These are phyloP conservation scores for Clanis bilineata DNA, from an alignment of 2,888 invertebrate genomes.

Conservation along the genomic window DNA sequence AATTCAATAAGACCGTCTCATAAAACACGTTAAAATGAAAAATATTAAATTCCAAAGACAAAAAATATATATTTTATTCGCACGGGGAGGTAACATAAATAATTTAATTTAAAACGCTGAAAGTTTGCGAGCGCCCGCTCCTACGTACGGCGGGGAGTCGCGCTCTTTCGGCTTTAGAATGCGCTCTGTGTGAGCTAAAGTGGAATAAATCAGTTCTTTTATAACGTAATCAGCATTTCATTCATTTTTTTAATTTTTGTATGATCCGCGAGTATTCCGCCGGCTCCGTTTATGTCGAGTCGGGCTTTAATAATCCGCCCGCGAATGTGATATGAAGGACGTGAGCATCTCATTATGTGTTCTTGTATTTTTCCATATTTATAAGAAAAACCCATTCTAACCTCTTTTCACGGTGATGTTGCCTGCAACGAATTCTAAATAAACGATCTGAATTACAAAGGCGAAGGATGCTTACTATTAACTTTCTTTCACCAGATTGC, in stretches of 20 bases:
- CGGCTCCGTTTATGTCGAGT: slow-evolving; percentile 11
- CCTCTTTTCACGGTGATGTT: no score
- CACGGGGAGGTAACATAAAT: slow-evolving; percentile 55
- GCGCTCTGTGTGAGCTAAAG: slow-evolving; percentile 32
- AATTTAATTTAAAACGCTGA: slow-evolving; percentile 59
- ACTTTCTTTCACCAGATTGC: no score
- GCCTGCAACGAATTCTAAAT: no score
- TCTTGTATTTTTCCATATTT: background rate
- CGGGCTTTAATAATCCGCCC: slow-evolving; percentile 9
- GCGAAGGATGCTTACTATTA: no score
- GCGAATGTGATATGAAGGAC: slow-evolving; percentile 11
- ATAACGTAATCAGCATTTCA: slow-evolving; percentile 37
- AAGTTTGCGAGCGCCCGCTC: slow-evolving; percentile 32
- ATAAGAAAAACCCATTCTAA: background rate
- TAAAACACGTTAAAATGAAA: slow-evolving; percentile 72
- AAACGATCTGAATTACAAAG: no score
- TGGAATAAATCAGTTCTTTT: slow-evolving; percentile 45
- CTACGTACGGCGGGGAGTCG: background rate
- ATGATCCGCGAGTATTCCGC: slow-evolving; percentile 14
- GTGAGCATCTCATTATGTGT: slow-evolving; percentile 15
- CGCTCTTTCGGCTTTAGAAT: slow-evolving; percentile 29
- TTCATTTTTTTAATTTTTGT: slow-evolving; percentile 22
- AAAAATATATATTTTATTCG: slow-evolving; percentile 58
- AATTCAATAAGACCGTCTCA: slow-evolving; percentile 70
- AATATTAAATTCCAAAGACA: slow-evolving; percentile 75